phyloP scores from a whole-genome alignment of 2,888 invertebrate genomes.

The Torymus texanus region DNA sequence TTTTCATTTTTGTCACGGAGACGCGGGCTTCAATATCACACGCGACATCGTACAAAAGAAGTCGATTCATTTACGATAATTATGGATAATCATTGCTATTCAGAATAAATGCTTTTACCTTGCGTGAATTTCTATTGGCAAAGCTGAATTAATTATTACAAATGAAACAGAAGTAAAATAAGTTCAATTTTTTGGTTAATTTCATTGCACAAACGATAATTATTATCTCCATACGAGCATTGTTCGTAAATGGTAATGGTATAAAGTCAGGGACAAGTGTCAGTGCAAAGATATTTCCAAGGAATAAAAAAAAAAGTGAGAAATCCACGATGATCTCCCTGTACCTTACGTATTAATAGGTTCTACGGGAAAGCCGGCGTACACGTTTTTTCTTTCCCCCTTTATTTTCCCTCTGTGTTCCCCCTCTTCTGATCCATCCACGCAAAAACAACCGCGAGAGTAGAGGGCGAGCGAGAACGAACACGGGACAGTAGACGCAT shows the following conservation, averaged over 20 bases:
- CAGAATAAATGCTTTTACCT: too few relatives aligned
- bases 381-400: too few relatives aligned
- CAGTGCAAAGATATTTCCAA: not conserved
- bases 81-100: too few relatives aligned
- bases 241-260: too few relatives aligned
- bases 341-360: constrained; percentile 37
- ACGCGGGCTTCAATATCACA: not conserved
- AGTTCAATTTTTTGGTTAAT: too few relatives aligned
- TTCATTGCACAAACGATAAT: too few relatives aligned
- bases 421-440: not conserved
- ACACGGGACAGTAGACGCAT: not conserved
- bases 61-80: too few relatives aligned
- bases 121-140: too few relatives aligned
- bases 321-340: constrained; percentile 21
- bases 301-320: not conserved
- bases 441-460: constrained; percentile 9
- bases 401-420: not conserved
- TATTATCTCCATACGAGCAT: too few relatives aligned
- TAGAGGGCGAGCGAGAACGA: not conserved
- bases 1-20: constrained; percentile 28
- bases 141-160: too few relatives aligned
- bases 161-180: too few relatives aligned
- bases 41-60: not conserved
- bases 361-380: constrained; percentile 20
- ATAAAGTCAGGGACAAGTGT: too few relatives aligned